phyloP scores from a whole-genome alignment of 1,140 invertebrate species.

The Bicyclus anynana region DNA sequence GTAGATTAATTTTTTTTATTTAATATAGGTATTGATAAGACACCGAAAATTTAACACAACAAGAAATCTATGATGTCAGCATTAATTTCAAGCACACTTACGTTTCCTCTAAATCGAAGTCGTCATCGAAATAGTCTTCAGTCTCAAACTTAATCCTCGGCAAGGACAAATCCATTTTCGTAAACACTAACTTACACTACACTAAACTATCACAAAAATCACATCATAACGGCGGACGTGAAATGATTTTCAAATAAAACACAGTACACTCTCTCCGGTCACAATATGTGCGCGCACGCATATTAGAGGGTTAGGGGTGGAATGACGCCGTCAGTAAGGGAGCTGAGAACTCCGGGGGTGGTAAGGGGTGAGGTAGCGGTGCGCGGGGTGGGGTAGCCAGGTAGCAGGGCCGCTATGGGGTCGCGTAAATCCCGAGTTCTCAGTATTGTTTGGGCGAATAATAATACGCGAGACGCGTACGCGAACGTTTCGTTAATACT shows the following conservation, averaged over 20 bases:
- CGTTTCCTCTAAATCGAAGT: constrained; percentile 42
- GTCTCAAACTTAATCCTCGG: constrained; percentile 52
- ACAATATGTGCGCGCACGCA: constrained; percentile 46
- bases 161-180: constrained; percentile 57
- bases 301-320: constrained; percentile 45
- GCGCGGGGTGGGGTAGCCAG: constrained; percentile 36
- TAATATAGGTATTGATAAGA: no score
- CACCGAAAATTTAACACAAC: no score
- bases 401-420: constrained; percentile 41
- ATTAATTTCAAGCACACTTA: constrained; percentile 44
- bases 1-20: no score
- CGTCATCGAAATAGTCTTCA: constrained; percentile 44
- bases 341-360: constrained; percentile 11
- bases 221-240: constrained; percentile 9
- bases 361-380: constrained; percentile 17
- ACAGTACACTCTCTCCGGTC: constrained; percentile 6
- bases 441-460: constrained; percentile 37
- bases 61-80: no score
- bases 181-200: constrained; percentile 32
- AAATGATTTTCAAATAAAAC: constrained; percentile 26
- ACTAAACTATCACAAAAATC: constrained; percentile 27
- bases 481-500: background rate
- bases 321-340: constrained; percentile 35
- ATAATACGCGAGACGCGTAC: constrained; percentile 32
- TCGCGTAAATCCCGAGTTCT: constrained; percentile 48